phyloP scores from a whole-genome alignment of 30 jellyfish, hydroid and myxozoan genomes.

The Aurelia aurita region DNA sequence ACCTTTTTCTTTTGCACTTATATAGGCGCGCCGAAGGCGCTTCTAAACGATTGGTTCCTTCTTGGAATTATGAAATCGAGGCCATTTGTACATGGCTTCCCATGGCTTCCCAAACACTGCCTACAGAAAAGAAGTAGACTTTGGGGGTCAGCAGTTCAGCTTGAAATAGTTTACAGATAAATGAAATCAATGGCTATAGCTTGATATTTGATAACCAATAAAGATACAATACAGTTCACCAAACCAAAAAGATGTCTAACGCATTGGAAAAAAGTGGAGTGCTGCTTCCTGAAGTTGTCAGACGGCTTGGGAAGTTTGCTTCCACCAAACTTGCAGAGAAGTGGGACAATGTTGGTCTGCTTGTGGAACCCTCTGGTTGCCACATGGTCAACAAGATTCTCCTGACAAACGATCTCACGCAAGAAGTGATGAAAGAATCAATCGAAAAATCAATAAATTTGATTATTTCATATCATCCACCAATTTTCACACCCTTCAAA shows the following conservation, averaged over 20 bases:
- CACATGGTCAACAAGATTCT: constrained; percentile 67
- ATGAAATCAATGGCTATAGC: too few species aligned
- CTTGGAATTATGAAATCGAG: constrained; percentile 2
- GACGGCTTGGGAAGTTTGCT: constrained; percentile 69
- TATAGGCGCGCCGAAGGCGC: too few species aligned
- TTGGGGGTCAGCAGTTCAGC: too few species aligned
- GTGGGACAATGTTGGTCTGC: constrained; percentile 99
- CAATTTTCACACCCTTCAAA: constrained; percentile 83
- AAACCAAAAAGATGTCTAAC: neutral
- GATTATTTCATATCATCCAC: constrained; percentile 98
- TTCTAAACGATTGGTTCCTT: neutral
- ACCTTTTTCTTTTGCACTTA: too few species aligned
- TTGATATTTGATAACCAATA: neutral
- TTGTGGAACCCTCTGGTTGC: constrained; percentile 90
- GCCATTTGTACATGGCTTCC: neutral
- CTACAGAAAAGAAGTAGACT: too few species aligned
- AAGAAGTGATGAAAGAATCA: constrained; percentile 85
- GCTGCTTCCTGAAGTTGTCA: constrained; percentile 69
- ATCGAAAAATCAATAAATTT: constrained; percentile 53
- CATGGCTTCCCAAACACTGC: too few species aligned
- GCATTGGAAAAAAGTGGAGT: constrained; percentile 37
- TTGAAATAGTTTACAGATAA: too few species aligned
- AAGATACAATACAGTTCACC: neutral
- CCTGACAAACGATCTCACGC: constrained; percentile 94
- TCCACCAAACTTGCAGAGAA: constrained; percentile 82